Evolutionary conservation across 2,888 invertebrate genomes (phyloP), one percentile per base, ranked within the genome.

Genomic region (Athalia circularis): DNA sequence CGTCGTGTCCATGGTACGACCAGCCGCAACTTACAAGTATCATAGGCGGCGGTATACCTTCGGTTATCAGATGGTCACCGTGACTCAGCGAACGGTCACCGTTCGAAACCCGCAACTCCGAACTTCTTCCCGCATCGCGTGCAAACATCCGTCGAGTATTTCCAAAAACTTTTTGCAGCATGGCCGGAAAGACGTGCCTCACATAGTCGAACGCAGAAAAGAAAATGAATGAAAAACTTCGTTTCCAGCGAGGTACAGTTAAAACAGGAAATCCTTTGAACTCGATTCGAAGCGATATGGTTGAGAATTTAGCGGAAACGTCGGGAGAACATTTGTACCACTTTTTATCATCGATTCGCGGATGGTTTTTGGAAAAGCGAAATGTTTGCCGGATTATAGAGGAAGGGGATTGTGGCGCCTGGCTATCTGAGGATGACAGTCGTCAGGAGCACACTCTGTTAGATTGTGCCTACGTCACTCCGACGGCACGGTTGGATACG

Each of bases 21-120:
- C 74, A 15, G 43, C 61, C 74, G 11, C 74, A 8, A 62, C 48
- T 43, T 48, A 11, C 62, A 61, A 45, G 59, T 50, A 75, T 75
- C 75, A 64, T 57, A 64, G 62, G 50, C 62, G 45, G 72, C 11
- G n/a, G 75, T 48, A 61, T 29, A 61, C 75, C 75, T 62, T 7
- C 29, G 76, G 80, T 80, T 86, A 85, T 86, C 86, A 85, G 84
- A 86, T 85, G 85, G 84, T 84, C 84, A 84, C 85, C 86, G 83
- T 87, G 87, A 87, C 84, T 87, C 86, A 87, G 85, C 86, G 74
- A 75, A 62, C 15, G 82, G 70, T 78, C 62, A 80, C 80, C 79
- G 78, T 81, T 83, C 80, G 77, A 80, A 81, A 81, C 81, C 65
- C 45, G 50, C 52, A 15, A 15, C 15, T 29, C 48, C 45, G 77